A percentile compares a stretch with the other conserved stretches of the same genome.
Evolutionary conservation across 53 echinoderm and acorn worm genomes (phyloP).

Genomic region (Holothuria leucospilota): DNA sequence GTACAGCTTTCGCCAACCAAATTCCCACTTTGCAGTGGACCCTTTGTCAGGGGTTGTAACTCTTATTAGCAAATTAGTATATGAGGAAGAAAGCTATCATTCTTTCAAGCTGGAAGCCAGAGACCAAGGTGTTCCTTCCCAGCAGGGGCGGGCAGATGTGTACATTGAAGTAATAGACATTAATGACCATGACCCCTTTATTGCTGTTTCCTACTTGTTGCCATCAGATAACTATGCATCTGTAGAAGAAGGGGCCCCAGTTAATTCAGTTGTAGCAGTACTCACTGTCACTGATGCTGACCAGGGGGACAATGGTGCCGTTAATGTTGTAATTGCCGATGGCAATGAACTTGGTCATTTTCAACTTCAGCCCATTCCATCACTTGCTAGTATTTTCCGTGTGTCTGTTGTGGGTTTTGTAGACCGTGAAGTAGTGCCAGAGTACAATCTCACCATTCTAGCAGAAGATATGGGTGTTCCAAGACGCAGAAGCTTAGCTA

Average conservation of each 20-base stretch:
- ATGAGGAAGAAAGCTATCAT: conserved; percentile 46
- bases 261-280: conserved; percentile 55
- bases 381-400: conserved; percentile 39
- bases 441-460: conserved; percentile 80
- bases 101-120: conserved; percentile 77
- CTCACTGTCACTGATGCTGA: conserved; percentile 79
- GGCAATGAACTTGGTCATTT: conserved; percentile 87
- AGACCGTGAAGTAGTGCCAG: conserved; percentile 74
- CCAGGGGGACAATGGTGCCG: conserved; percentile 74
- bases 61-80: conserved; percentile 63
- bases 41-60: conserved; percentile 74
- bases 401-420: conserved; percentile 60
- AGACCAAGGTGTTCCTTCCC: conserved; percentile 72
- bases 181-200: conserved; percentile 87
- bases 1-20: conserved; percentile 69
- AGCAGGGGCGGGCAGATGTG: conserved; percentile 75
- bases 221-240: conserved; percentile 50
- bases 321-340: conserved; percentile 55
- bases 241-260: conserved; percentile 68
- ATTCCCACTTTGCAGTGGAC: conserved; percentile 75
- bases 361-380: conserved; percentile 33
- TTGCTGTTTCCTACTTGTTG: conserved; percentile 35
- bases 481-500: conserved; percentile 38
- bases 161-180: conserved; percentile 75
- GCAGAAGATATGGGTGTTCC: conserved; percentile 82